phyloP scores from a whole-genome alignment of 1,140 invertebrate species.

The Coboldia fuscipes region DNA sequence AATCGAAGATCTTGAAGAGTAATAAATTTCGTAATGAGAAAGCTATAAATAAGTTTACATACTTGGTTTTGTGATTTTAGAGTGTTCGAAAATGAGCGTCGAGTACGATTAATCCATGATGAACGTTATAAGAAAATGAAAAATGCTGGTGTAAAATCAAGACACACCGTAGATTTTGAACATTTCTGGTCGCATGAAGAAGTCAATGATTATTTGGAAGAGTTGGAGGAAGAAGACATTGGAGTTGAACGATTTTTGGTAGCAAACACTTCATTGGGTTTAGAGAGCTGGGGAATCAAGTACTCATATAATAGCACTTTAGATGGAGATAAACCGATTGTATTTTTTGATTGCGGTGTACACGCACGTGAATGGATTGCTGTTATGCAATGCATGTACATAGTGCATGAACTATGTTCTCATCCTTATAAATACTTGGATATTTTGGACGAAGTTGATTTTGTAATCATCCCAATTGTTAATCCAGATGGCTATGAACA shows the following conservation, averaged over 20 bases:
- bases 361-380: slow-evolving; percentile 40
- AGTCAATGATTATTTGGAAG: neutral
- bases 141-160: neutral
- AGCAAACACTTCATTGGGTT: neutral
- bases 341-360: slow-evolving; percentile 16
- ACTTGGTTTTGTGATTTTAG: no score
- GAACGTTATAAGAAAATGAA: neutral
- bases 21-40: neutral
- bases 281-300: neutral
- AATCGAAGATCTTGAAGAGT: neutral
- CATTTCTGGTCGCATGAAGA: neutral
- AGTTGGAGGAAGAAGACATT: neutral
- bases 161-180: neutral
- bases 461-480: slow-evolving; percentile 24
- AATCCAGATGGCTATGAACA: slow-evolving; percentile 5
- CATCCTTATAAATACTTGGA: slow-evolving; percentile 9
- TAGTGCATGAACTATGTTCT: slow-evolving; percentile 25
- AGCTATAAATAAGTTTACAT: no score
- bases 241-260: neutral
- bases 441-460: slow-evolving; percentile 25
- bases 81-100: no score
- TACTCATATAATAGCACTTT: no score
- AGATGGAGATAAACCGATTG: slow-evolving; percentile 11
- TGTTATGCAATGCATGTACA: slow-evolving; percentile 23
- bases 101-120: neutral